These are phyloP conservation scores for Porites lutea DNA, from an alignment of 64 coral and sea anemone genomes.

Conservation along the genomic window DNA sequence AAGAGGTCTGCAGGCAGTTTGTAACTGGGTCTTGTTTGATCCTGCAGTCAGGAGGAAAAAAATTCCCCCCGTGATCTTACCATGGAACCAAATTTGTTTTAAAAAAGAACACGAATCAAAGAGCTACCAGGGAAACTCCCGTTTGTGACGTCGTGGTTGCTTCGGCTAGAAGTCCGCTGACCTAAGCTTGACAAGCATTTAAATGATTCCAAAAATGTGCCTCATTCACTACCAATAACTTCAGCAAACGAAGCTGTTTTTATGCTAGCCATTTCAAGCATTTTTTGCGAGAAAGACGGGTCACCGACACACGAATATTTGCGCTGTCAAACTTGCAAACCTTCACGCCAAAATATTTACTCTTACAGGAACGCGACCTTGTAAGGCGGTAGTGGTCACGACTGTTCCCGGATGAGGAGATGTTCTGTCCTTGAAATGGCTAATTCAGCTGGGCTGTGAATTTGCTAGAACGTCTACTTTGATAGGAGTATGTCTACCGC, in stretches of 20 bases:
- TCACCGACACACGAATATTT: neutral
- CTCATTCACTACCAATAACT: constrained; percentile 51
- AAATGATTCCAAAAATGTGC: constrained; percentile 11
- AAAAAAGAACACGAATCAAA: too few relatives aligned
- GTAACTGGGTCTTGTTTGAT: too few relatives aligned
- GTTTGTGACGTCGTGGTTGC: neutral
- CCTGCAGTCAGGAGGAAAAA: too few relatives aligned
- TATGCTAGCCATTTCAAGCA: constrained; percentile 27
- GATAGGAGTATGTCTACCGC: neutral
- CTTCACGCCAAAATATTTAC: neutral
- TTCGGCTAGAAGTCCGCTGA: constrained; percentile 2
- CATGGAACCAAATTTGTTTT: too few relatives aligned
- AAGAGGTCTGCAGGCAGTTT: too few relatives aligned
- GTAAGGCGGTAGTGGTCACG: neutral
- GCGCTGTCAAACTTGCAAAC: neutral
- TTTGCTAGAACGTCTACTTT: neutral
- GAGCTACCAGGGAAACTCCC: too few relatives aligned
- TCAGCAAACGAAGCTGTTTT: constrained; percentile 36
- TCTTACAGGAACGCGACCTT: constrained; percentile 32
- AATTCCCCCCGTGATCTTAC: too few relatives aligned
- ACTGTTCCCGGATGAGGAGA: constrained; percentile 29
- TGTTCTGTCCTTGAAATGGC: constrained; percentile 29
- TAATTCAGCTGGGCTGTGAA: constrained; percentile 3
- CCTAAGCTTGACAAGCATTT: constrained; percentile 3
- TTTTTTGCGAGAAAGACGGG: neutral